Base-by-base conservation (phyloP, 2,113 vertebrate genomes). In the Loxodonta africana region DNA sequence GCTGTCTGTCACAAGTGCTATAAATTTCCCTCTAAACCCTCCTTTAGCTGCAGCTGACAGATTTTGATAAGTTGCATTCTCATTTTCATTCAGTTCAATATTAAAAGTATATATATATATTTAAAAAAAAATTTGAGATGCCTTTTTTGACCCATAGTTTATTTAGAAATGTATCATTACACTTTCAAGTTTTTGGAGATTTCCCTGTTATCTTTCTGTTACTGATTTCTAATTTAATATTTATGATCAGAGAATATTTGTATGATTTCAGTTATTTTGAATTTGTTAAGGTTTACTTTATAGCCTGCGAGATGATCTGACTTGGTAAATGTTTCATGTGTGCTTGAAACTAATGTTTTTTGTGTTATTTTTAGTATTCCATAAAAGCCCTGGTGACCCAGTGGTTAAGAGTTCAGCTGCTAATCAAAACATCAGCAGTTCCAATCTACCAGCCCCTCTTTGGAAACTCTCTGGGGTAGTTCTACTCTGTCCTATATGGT, bases 51-150 rank as follows among this genome's bases (percentile, higher is more conserved):
- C 30, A 20, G 23, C 15, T 21, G 4, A 28, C 44, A 57, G 33
- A 46, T 90, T 90, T 90, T 78, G 28, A 84, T 84, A 21, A 57
- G 67, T 94, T 83, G 4, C 71, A 76, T 25, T 78, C 74, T 76
- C 65, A 23, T 87, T 80, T 94, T 87, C 20, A 82, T 73, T 94
- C n/a, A 18, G n/a, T n/a, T 77, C 60, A 60, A 21, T 60, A 78
- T 90, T 67, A 77, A 80, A 67, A 78, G 33, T 53, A 41, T 12
- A 57, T 57, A 57, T 57, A 53, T 53, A 46, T 26, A 28, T 73
- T 71, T 71, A 12, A 74, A 26, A 26, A 62, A 62, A 71, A 71
- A 48, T 71, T 92, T 33, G 12, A 46, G 67, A 46, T 2, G 12
- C n/a, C 48, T 28, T 46, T 28, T 91, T 67, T 93, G 62, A 46